phyloP scores from a whole-genome alignment of 1,140 invertebrate genomes.

The Penaeus chinensis region DNA sequence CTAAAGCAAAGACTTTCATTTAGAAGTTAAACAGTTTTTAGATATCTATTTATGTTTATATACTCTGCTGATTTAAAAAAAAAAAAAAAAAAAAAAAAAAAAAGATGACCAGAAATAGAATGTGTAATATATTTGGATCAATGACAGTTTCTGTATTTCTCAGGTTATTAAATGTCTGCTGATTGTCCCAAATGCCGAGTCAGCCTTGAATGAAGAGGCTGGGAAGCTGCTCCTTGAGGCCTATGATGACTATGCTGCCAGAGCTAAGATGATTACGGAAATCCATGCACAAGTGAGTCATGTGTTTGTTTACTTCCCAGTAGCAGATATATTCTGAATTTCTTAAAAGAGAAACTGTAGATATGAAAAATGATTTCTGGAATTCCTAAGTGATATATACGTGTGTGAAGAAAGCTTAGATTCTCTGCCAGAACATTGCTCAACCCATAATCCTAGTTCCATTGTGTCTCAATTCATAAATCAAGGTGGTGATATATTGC shows the following conservation, averaged over 20 bases:
- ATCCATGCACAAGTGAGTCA: slow-evolving; percentile 81
- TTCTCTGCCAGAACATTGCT: too few species aligned
- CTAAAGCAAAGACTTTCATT: too few species aligned
- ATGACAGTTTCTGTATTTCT: slow-evolving; percentile 37
- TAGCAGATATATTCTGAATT: neutral
- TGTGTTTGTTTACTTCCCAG: neutral
- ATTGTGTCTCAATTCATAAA: neutral
- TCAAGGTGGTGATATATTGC: neutral
- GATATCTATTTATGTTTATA: too few species aligned
- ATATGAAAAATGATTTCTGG: neutral
- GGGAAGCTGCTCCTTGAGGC: slow-evolving; percentile 90
- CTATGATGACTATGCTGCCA: slow-evolving; percentile 89
- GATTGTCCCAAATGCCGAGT: slow-evolving; percentile 94
- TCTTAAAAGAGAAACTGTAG: neutral
- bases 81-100: too few species aligned
- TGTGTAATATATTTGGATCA: neutral
- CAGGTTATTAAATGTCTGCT: slow-evolving; percentile 91
- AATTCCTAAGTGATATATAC: too few species aligned
- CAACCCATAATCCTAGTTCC: too few species aligned
- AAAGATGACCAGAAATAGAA: too few species aligned
- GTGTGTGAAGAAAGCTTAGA: too few species aligned
- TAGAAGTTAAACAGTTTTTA: too few species aligned
- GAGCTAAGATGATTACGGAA: slow-evolving; percentile 94
- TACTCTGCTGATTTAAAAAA: too few species aligned
- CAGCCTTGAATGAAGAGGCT: slow-evolving; percentile 93